Percentiles rank a stretch among this genome's conserved stretches.
Conservation (phyloP, 2,888 invertebrate species). For the Cerastis leucographa region DNA sequence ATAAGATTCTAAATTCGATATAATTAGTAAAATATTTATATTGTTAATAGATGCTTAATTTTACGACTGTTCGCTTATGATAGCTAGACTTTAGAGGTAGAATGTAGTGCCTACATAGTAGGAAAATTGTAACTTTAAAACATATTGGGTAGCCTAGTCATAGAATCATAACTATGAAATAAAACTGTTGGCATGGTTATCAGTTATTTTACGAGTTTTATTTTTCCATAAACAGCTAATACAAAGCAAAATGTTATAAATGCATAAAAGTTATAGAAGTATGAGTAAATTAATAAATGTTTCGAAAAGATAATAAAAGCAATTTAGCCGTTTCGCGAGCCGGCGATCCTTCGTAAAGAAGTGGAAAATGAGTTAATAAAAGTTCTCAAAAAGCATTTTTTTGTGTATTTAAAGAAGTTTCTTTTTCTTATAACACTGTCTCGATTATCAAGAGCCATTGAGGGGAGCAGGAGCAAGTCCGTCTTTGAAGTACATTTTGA, state of each 20-base stretch:
- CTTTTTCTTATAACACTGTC: constrained; percentile 66
- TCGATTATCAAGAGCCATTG: constrained; percentile 72
- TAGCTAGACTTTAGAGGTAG: constrained; percentile 71
- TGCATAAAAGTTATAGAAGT: constrained; percentile 38
- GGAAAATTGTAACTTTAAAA: constrained; percentile 68
- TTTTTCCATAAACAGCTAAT: constrained; percentile 37
- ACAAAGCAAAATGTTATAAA: constrained; percentile 15
- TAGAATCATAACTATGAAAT: constrained; percentile 72
- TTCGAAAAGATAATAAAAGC: constrained; percentile 55
- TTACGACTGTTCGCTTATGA: constrained; percentile 76
- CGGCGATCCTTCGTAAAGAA: constrained; percentile 60
- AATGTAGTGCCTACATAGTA: constrained; percentile 69
- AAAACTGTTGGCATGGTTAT: constrained; percentile 79
- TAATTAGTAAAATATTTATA: constrained; percentile 65
- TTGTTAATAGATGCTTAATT: constrained; percentile 77
- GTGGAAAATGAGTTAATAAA: constrained; percentile 72
- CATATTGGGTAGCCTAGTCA: constrained; percentile 66
- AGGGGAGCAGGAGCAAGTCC: constrained; percentile 71
- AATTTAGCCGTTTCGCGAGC: constrained; percentile 50
- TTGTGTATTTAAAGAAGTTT: constrained; percentile 66
- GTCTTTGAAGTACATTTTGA: constrained; percentile 67
- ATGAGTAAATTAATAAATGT: constrained; percentile 59
- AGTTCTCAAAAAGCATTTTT: constrained; percentile 66
- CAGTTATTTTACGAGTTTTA: constrained; percentile 67
- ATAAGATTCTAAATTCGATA: constrained; percentile 69